Evolutionary conservation across 2,113 vertebrate species (phyloP), one percentile per base, ranked within the genome.

Genomic region (Lates calcarifer): DNA sequence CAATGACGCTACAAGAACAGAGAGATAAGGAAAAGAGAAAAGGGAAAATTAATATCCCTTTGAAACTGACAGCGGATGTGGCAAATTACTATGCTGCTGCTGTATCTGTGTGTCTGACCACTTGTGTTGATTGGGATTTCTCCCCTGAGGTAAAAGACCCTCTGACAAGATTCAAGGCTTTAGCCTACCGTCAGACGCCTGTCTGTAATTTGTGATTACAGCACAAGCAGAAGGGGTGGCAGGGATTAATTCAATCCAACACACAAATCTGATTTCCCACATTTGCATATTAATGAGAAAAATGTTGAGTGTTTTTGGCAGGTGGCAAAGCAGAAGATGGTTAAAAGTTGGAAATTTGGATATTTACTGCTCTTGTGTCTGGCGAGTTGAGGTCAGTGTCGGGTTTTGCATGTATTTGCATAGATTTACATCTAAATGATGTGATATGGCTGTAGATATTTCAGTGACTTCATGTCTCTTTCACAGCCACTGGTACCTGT

Each of bases 211-310:
- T 94, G 85, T 95, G 93, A 95, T 95, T 94, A 95, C 92, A 92
- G 90, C 87, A 90, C 79, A 74, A 83, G 91, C 83, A 91, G 90
- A 84, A 86, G 78, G 79, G 90, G 92, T 87, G 89, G 91, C 85
- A 85, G 87, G 93, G 94, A 95, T 95, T 95, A 95, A 95, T 95
- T 94, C 90, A 94, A 94, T 95, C 93, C 92, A 90, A 74, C 74
- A 77, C 84, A 79, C 83, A 91, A 93, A 94, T 95, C 91, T 95
- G 91, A 94, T 93, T 93, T 91, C 87, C 81, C 70, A 86, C 79
- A 95, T 95, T 95, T 95, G 92, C 94, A 95, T 95, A 92, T 94
- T 95, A 95, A 95, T 95, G 87, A 95, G 90, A 93, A 91, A 93
- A 86, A 85, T 77, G 61, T 85, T 79, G 90, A 89, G 90, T 87